A percentile compares a stretch with the other conserved stretches of the same genome.
phyloP scores from a whole-genome alignment of 2,888 invertebrate genomes.

The Clepsis dumicolana region DNA sequence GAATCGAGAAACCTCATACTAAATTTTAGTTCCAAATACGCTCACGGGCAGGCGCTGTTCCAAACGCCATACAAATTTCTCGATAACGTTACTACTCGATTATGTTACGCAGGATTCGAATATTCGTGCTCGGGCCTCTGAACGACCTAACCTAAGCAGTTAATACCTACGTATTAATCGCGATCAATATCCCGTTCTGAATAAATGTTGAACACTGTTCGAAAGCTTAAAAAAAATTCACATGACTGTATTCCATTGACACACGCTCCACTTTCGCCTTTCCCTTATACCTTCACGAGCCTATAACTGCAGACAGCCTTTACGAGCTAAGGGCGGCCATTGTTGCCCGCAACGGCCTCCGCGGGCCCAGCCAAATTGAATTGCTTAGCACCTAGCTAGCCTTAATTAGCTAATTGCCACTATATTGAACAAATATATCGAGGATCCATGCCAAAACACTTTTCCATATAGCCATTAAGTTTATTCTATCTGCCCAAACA shows the following conservation, averaged over 20 bases:
- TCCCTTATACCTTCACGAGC: neutral
- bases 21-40: too few species aligned
- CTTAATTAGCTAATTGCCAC: conserved; percentile 40
- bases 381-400: conserved; percentile 38
- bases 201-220: too few species aligned
- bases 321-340: conserved; percentile 40
- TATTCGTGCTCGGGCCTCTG: too few species aligned
- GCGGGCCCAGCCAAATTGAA: conserved; percentile 36
- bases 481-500: neutral
- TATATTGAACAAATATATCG: neutral
- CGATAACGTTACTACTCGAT: too few species aligned
- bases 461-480: neutral
- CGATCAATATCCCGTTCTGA: too few species aligned
- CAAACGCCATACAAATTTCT: too few species aligned
- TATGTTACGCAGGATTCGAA: too few species aligned
- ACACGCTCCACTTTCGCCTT: neutral
- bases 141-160: too few species aligned
- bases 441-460: neutral
- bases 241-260: neutral
- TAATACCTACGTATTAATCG: too few species aligned
- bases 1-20: too few species aligned
- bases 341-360: conserved; percentile 21
- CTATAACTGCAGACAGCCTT: conserved; percentile 24
- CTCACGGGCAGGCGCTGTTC: too few species aligned
- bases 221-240: too few species aligned